A percentile compares a stretch with the other conserved stretches of the same genome.
These are phyloP conservation scores for Pelosia muscerda DNA, from an alignment of 2,888 invertebrate genomes.

Conservation along the genomic window DNA sequence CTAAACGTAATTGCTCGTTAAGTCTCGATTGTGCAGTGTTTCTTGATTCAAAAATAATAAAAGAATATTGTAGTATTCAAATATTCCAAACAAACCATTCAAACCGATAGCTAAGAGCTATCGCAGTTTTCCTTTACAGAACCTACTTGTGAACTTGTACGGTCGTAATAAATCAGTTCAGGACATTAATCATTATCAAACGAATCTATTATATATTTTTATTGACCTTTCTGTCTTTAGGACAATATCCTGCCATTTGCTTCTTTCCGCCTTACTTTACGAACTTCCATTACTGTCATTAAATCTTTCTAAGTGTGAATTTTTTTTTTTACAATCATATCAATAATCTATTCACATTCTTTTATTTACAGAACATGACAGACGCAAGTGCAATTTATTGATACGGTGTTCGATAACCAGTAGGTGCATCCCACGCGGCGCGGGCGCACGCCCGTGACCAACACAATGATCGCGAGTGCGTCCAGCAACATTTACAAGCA, in stretches of 20 bases:
- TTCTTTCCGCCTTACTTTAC: constrained; percentile 29
- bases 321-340: constrained; percentile 80
- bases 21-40: constrained; percentile 80
- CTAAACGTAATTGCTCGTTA: constrained; percentile 85
- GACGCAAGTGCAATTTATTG: constrained; percentile 85
- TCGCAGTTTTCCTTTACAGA: constrained; percentile 10
- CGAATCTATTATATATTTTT: no score
- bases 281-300: constrained; percentile 33
- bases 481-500: constrained; percentile 67
- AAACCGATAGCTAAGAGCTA: constrained; percentile 23
- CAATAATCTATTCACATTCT: constrained; percentile 66
- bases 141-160: no score
- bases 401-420: constrained; percentile 82
- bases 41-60: constrained; percentile 80
- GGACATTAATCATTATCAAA: no score
- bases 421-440: constrained; percentile 81
- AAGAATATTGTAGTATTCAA: constrained; percentile 60
- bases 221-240: no score
- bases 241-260: background rate
- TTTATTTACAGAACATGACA: constrained; percentile 81
- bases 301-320: background rate
- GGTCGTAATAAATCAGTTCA: no score
- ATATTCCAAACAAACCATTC: constrained; percentile 62
- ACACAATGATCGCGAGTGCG: constrained; percentile 65
- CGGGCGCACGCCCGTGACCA: constrained; percentile 45